These are phyloP conservation scores for Haemorhous mexicanus DNA, from an alignment of 2,113 vertebrate species.

Conservation along the genomic window DNA sequence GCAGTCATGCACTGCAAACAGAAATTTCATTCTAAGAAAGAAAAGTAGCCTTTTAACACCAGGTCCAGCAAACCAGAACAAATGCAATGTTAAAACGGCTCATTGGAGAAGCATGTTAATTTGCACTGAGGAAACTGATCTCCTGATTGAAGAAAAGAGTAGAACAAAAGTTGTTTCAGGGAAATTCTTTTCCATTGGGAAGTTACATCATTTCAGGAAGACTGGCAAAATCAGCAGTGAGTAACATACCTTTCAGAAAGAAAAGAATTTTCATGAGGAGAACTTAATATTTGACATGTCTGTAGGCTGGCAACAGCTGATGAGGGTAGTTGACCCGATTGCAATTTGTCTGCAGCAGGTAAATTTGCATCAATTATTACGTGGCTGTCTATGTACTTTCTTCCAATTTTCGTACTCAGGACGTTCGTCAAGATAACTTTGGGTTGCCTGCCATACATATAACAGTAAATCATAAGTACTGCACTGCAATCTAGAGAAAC, in stretches of 20 bases:
- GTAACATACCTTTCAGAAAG: conserved; percentile 78
- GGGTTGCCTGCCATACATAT: conserved; percentile 78
- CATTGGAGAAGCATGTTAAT: background rate
- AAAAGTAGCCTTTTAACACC: background rate
- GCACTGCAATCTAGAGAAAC: conserved; percentile 46
- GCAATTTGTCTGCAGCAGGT: conserved; percentile 72
- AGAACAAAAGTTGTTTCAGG: background rate
- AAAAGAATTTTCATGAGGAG: conserved; percentile 71
- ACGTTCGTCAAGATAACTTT: conserved; percentile 80
- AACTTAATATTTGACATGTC: conserved; percentile 71
- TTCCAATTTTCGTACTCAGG: conserved; percentile 78
- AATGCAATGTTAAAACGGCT: background rate
- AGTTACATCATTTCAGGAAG: conserved; percentile 50
- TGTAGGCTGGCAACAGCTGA: conserved; percentile 73
- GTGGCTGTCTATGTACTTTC: conserved; percentile 73
- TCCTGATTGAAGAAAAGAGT: background rate
- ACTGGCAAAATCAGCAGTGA: conserved; percentile 56
- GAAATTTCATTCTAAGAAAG: background rate
- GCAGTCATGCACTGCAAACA: background rate
- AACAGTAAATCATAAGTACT: conserved; percentile 69
- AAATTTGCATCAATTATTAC: conserved; percentile 74
- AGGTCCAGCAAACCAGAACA: background rate
- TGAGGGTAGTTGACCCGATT: conserved; percentile 66
- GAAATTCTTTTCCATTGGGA: conserved; percentile 25
- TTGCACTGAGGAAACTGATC: background rate